Evolutionary conservation across 2,888 invertebrate species (phyloP).

Genomic region (Phlogophora meticulosa): DNA sequence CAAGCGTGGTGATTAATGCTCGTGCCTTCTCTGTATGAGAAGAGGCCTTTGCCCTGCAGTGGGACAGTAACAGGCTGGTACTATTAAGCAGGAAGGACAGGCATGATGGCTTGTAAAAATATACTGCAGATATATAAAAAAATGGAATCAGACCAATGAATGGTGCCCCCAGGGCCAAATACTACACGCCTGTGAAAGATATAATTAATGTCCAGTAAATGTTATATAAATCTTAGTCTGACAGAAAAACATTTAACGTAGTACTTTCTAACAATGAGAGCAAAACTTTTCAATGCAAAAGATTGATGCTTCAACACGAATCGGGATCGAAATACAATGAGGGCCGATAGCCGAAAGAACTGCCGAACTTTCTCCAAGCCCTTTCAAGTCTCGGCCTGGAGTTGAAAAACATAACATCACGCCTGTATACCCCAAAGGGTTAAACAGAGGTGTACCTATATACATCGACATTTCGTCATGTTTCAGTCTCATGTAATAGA

Average conservation of each 20-base stretch:
- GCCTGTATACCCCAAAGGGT: no score
- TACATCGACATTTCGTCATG: no score
- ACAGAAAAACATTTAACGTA: slow-evolving; percentile 57
- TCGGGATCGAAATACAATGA: slow-evolving; percentile 82
- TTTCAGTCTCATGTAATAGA: no score
- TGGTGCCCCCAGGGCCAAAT: background rate
- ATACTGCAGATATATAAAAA: background rate
- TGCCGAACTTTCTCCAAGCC: slow-evolving; percentile 87
- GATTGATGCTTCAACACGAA: slow-evolving; percentile 82
- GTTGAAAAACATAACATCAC: no score
- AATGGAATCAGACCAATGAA: slow-evolving; percentile 1
- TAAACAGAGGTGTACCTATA: no score
- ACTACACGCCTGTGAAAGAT: slow-evolving; percentile 20
- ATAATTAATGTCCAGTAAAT: slow-evolving; percentile 37
- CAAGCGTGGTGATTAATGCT: no score
- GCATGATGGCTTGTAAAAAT: slow-evolving; percentile 2
- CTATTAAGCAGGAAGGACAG: slow-evolving; percentile 27
- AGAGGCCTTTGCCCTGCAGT: no score
- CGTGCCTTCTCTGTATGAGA: no score
- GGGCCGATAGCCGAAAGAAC: slow-evolving; percentile 82
- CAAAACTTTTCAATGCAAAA: slow-evolving; percentile 76
- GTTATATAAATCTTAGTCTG: slow-evolving; percentile 53
- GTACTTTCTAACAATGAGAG: slow-evolving; percentile 78
- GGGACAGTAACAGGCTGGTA: no score
- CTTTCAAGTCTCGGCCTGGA: slow-evolving; percentile 72